Base-by-base conservation (phyloP, 2,113 vertebrate species). In the Hemiprocne comata region DNA sequence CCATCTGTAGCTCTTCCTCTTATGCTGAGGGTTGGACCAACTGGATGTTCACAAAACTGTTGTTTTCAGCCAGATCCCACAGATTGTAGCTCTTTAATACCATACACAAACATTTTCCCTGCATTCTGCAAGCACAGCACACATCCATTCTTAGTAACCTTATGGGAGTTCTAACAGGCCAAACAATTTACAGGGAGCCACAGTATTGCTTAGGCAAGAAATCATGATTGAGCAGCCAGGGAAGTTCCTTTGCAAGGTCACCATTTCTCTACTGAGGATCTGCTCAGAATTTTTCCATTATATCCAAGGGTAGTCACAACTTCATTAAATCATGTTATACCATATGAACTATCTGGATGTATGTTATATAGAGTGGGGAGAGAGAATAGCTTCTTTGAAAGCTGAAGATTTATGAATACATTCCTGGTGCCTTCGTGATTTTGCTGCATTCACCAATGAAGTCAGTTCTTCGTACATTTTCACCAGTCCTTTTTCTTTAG, bases 281-380 rank as follows among this genome's bases (percentile, higher is more conserved):
- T 65, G 17, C 40, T 73, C 29, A 48, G 17, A 73, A 7, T 64
- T 73, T 64, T 81, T 74, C 6, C 20, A 36, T 76, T 46, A 34
- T 51, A 51, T 80, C 7, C 28, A 64, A 0, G 0, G 36, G 40
- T 53, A 42, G 19, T 77, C 31, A 73, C 17, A 73, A 48, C 20
- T 53, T 87, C 58, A 70, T 48, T 65, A 84, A 87, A 69, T 60
- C 40, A 79, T 65, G 5, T 24, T 70, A 42, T 73, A 36, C 7
- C 44, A 54, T 44, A 73, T 29, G 18, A 87, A 70, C 16, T 9
- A 33, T 17, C 67, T 50, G 13, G 34, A 51, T 65, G 4, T 17
- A 57, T 53, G 4, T 71, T 69, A 70, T 28, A 62, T 29, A 77
- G 28, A 36, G 17, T 15, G 21, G 1, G 17, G 16, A 90, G 31